Conservation (phyloP, 1,140 invertebrate genomes). For the Mya arenaria region DNA sequence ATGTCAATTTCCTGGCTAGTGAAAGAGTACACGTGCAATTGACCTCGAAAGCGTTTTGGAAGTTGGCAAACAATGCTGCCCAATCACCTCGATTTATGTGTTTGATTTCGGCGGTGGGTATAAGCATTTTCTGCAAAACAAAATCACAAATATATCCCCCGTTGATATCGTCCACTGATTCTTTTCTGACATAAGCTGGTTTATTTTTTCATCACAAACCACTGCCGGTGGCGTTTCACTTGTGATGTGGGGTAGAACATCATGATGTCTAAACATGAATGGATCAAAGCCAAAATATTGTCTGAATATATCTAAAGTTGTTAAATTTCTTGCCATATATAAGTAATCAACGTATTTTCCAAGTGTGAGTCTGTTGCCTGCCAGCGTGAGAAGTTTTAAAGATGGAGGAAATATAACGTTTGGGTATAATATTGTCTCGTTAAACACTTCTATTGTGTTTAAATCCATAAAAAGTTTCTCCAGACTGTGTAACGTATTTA, state of each 20-base stretch:
- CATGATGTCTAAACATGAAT: not conserved
- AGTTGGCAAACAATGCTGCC: too few species aligned
- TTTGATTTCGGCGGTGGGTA: too few species aligned
- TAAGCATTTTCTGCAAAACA: too few species aligned
- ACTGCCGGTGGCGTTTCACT: not conserved
- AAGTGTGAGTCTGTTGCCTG: constrained; percentile 36
- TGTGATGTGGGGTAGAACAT: not conserved
- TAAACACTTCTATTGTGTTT: constrained; percentile 48
- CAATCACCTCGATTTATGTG: too few species aligned
- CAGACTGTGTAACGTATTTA: not conserved
- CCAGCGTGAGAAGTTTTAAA: not conserved
- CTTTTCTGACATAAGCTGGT: too few species aligned
- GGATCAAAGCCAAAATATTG: constrained; percentile 44
- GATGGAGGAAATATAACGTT: not conserved
- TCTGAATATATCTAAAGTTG: constrained; percentile 18
- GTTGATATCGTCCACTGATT: too few species aligned
- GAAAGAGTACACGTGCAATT: not conserved
- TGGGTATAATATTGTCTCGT: constrained; percentile 12
- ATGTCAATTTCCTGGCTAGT: not conserved
- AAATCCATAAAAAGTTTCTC: not conserved
- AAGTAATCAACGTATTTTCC: not conserved
- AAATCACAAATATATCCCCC: too few species aligned
- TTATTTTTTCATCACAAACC: not conserved
- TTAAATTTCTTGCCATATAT: not conserved
- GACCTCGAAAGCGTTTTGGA: not conserved